Evolutionary conservation across 2,113 vertebrate species (phyloP).

Genomic region (Glaucomys volans): DNA sequence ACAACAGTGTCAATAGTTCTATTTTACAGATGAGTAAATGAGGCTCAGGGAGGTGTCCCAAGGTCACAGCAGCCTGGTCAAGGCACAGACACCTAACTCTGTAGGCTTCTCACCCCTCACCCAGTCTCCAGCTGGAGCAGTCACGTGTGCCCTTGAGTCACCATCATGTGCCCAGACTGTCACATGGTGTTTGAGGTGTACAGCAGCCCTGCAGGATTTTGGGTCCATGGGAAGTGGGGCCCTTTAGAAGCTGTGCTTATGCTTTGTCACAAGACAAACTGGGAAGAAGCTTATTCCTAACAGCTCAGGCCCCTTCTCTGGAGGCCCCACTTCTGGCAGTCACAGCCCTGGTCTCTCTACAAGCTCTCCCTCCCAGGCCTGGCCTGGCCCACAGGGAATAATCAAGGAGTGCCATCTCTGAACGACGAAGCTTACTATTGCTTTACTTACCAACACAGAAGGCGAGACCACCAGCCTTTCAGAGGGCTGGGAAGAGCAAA

Average conservation of each 20-base stretch:
- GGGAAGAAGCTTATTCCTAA: background rate
- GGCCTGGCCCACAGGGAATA: background rate
- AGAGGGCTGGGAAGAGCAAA: too few relatives aligned
- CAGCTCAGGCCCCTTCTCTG: background rate
- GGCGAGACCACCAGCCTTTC: rapidly evolving
- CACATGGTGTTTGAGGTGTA: rapidly evolving
- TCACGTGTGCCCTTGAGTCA: rapidly evolving
- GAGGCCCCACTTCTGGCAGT: background rate
- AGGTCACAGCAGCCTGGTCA: background rate
- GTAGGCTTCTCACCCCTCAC: too few relatives aligned
- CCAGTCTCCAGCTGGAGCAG: rapidly evolving
- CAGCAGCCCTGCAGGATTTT: background rate
- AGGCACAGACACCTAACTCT: background rate
- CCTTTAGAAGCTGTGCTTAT: background rate
- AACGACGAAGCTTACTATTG: background rate
- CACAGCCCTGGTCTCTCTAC: background rate
- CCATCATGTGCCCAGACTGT: rapidly evolving
- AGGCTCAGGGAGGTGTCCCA: background rate
- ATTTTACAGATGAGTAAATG: background rate
- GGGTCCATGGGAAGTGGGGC: background rate
- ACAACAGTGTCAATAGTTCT: background rate
- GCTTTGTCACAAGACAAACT: background rate
- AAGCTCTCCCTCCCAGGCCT: background rate
- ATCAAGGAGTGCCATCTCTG: background rate
- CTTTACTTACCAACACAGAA: background rate